These are phyloP conservation scores for Acrobasis repandana DNA, from an alignment of 2,888 invertebrate species.

Conservation along the genomic window DNA sequence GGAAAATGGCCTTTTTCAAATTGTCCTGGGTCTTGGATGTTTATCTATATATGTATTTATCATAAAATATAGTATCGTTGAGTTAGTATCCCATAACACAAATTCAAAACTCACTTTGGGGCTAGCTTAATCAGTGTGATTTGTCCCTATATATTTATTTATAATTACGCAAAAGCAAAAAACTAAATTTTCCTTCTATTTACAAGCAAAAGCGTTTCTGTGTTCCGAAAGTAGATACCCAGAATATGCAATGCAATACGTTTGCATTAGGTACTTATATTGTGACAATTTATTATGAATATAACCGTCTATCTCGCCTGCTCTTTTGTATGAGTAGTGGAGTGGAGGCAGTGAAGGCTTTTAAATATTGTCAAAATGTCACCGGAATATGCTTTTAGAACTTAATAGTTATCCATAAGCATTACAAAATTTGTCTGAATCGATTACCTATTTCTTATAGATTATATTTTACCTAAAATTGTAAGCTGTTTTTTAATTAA, in stretches of 20 bases:
- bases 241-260: background rate
- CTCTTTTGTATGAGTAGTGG: background rate
- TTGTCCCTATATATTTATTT: no score
- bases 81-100: no score
- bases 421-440: background rate
- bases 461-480: no score
- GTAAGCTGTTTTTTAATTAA: no score
- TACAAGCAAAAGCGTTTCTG: background rate
- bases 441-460: background rate
- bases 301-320: background rate
- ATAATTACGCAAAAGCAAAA: no score
- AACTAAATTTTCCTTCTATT: background rate
- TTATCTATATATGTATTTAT: no score
- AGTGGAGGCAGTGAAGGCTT: constrained; percentile 1
- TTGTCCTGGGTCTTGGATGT: no score
- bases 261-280: background rate
- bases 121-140: no score
- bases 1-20: no score
- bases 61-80: no score
- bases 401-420: background rate
- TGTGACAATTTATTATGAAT: constrained; percentile 9
- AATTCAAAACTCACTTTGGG: no score
- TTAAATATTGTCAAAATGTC: background rate
- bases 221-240: constrained; percentile 1
- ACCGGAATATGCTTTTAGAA: background rate